These are phyloP conservation scores for Oncorhynchus kisutch DNA, from an alignment of 2,113 vertebrate genomes.

Conservation along the genomic window DNA sequence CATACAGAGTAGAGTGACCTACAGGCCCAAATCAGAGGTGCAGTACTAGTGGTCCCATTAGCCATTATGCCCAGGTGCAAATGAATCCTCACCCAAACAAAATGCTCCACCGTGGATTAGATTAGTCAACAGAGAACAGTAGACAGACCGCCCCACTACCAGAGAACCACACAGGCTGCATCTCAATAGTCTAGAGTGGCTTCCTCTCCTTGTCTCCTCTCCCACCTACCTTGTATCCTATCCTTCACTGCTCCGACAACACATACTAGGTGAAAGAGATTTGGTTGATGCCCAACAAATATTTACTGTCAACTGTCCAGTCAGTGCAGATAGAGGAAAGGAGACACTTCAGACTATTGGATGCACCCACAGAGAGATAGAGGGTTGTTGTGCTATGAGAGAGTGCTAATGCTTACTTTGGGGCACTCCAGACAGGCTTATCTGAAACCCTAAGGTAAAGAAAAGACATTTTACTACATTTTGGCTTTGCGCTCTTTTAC, in stretches of 20 bases:
- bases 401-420: conserved; percentile 71
- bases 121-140: conserved; percentile 54
- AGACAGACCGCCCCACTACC: conserved; percentile 66
- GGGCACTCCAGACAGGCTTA: conserved; percentile 76
- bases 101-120: conserved; percentile 31
- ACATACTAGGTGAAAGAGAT: not conserved
- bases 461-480: conserved; percentile 60
- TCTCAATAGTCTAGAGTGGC: conserved; percentile 55
- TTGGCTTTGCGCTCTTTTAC: conserved; percentile 21
- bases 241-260: not conserved
- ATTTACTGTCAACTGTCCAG: not conserved
- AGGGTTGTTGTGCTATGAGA: conserved; percentile 51
- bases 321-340: not conserved
- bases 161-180: conserved; percentile 61
- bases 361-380: conserved; percentile 47
- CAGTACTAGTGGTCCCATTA: conserved; percentile 28
- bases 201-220: conserved; percentile 20
- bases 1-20: conserved; percentile 19
- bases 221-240: too few relatives aligned
- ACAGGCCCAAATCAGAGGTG: conserved; percentile 30
- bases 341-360: conserved; percentile 53
- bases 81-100: conserved; percentile 32
- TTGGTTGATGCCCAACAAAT: not conserved
- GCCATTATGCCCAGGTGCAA: conserved; percentile 39
- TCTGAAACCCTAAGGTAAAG: conserved; percentile 76